phyloP scores from a whole-genome alignment of 2,113 vertebrate genomes.

The Recurvirostra avosetta region DNA sequence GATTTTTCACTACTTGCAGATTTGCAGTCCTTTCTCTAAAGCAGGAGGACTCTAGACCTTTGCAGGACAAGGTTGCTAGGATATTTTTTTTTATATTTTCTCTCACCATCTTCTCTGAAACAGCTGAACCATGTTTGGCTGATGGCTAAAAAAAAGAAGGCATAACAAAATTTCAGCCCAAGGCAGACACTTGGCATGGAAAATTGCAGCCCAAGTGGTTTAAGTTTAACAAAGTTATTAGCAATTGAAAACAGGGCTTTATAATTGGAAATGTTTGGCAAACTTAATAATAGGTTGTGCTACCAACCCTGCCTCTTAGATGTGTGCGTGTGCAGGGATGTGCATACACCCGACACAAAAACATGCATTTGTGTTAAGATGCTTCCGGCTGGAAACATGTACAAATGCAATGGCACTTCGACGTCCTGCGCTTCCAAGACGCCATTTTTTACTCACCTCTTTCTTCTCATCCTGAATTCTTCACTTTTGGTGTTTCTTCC shows the following conservation, averaged over 20 bases:
- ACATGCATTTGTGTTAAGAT: not conserved
- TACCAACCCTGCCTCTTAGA: slow-evolving; percentile 36
- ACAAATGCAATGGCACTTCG: not conserved
- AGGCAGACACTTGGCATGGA: slow-evolving; percentile 43
- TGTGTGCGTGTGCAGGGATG: not conserved
- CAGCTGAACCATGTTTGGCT: not conserved
- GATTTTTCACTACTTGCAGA: not conserved
- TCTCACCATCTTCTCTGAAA: not conserved
- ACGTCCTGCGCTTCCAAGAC: not conserved
- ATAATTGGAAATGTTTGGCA: slow-evolving; percentile 57
- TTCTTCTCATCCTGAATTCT: not conserved
- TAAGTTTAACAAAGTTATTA: slow-evolving; percentile 58
- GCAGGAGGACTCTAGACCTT: not conserved
- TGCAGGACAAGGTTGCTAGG: not conserved
- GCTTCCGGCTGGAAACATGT: not conserved
- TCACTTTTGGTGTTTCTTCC: not conserved
- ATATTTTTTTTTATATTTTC: not conserved
- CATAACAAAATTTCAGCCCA: slow-evolving; percentile 17
- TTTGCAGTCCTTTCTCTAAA: not conserved
- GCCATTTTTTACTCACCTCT: not conserved
- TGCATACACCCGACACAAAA: not conserved
- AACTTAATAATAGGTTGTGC: slow-evolving; percentile 27
- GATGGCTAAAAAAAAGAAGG: not conserved
- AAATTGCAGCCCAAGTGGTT: slow-evolving; percentile 47
- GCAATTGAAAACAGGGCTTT: slow-evolving; percentile 60